These are phyloP conservation scores for Piprites chloris DNA, from an alignment of 2,113 vertebrate genomes.

Conservation along the genomic window DNA sequence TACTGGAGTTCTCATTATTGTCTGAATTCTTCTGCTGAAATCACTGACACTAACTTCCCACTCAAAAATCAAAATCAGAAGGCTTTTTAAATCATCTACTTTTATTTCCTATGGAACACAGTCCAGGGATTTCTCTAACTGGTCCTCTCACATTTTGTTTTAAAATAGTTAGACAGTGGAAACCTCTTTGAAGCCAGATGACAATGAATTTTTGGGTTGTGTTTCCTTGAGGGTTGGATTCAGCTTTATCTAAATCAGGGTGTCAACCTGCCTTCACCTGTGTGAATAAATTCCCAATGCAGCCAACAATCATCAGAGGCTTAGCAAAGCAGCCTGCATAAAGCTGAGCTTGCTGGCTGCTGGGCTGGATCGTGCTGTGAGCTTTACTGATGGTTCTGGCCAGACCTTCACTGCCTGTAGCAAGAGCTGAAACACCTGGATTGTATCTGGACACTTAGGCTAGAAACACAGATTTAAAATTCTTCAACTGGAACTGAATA, in stretches of 20 bases:
- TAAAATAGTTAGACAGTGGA: background rate
- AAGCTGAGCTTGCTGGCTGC: background rate
- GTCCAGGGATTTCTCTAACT: background rate
- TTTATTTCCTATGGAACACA: background rate
- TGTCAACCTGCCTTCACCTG: background rate
- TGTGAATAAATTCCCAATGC: background rate
- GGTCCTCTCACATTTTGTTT: background rate
- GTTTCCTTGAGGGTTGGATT: background rate
- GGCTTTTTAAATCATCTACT: background rate
- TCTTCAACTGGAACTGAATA: background rate
- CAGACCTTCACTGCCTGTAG: background rate
- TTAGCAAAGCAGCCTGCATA: background rate
- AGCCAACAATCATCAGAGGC: background rate
- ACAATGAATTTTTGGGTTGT: background rate
- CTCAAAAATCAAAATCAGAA: background rate
- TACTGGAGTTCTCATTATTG: background rate
- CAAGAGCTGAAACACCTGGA: background rate
- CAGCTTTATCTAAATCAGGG: background rate
- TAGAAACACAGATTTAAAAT: background rate
- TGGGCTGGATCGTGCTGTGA: background rate
- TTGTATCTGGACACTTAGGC: background rate
- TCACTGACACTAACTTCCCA: background rate
- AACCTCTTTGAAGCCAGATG: background rate
- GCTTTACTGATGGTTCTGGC: background rate
- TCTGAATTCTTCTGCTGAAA: background rate